These are phyloP conservation scores for Gastracanthus pulcherrimus DNA, from an alignment of 2,888 invertebrate species.

Conservation along the genomic window DNA sequence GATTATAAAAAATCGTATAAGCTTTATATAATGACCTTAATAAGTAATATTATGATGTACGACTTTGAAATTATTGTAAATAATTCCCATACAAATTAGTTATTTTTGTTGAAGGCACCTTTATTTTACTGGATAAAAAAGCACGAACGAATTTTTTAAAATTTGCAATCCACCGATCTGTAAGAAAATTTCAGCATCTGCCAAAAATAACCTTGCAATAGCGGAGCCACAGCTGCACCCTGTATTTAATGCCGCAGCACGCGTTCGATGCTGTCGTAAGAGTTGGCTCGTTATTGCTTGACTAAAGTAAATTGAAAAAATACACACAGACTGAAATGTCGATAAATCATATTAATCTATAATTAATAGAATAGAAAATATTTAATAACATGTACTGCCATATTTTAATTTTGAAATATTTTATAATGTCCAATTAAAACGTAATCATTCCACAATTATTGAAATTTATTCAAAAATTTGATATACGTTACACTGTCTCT, in stretches of 20 bases:
- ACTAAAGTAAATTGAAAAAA: neutral
- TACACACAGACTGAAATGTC: neutral
- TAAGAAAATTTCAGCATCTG: neutral
- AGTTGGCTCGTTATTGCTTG: neutral
- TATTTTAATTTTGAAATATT: too few relatives aligned
- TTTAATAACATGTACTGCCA: too few relatives aligned
- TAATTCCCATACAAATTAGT: neutral
- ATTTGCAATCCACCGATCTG: neutral
- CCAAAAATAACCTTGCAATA: constrained; percentile 21
- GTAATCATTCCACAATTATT: too few relatives aligned
- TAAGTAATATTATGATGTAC: neutral
- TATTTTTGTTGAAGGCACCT: neutral
- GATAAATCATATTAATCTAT: neutral
- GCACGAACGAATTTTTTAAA: neutral
- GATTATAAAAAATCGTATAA: too few relatives aligned
- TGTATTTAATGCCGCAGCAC: constrained; percentile 4
- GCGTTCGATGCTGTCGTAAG: neutral
- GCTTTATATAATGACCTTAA: neutral
- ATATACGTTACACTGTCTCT: too few relatives aligned
- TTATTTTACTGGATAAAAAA: neutral
- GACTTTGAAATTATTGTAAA: neutral
- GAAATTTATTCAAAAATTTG: too few relatives aligned
- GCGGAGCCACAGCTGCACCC: constrained; percentile 21
- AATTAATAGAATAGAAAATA: neutral
- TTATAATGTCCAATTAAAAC: too few relatives aligned